Conservation (phyloP, 2,888 invertebrate species). For the Ganaspis brasiliensis region DNA sequence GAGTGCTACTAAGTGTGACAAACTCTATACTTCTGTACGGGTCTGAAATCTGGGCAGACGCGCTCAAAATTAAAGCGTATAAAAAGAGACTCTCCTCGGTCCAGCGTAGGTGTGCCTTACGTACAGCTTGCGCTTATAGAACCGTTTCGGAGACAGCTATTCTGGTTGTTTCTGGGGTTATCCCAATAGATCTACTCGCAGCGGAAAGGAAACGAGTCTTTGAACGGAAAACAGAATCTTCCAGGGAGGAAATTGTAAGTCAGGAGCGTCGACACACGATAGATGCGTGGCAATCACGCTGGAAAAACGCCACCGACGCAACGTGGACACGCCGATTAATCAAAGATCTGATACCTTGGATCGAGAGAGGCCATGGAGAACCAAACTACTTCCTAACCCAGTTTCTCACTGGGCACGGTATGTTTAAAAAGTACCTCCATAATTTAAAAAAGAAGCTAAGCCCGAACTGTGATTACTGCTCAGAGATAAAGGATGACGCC, state of each 20-base stretch:
- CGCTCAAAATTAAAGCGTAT: conserved; percentile 21
- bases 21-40: conserved; percentile 61
- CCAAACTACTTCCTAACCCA: background rate
- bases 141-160: background rate
- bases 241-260: background rate
- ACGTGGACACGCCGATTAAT: background rate
- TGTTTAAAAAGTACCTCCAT: too few relatives aligned
- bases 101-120: too few relatives aligned
- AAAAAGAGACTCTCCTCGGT: too few relatives aligned
- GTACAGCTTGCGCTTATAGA: too few relatives aligned
- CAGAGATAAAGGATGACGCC: too few relatives aligned
- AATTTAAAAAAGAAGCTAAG: too few relatives aligned
- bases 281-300: background rate
- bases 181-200: background rate
- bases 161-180: background rate
- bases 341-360: background rate
- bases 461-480: too few relatives aligned
- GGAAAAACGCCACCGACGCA: background rate
- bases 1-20: conserved; percentile 46
- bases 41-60: conserved; percentile 57
- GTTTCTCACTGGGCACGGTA: background rate
- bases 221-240: background rate
- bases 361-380: background rate
- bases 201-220: background rate
- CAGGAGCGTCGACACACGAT: background rate